Conservation (phyloP, 2,113 vertebrate genomes). For the Haliaeetus leucogaster region DNA sequence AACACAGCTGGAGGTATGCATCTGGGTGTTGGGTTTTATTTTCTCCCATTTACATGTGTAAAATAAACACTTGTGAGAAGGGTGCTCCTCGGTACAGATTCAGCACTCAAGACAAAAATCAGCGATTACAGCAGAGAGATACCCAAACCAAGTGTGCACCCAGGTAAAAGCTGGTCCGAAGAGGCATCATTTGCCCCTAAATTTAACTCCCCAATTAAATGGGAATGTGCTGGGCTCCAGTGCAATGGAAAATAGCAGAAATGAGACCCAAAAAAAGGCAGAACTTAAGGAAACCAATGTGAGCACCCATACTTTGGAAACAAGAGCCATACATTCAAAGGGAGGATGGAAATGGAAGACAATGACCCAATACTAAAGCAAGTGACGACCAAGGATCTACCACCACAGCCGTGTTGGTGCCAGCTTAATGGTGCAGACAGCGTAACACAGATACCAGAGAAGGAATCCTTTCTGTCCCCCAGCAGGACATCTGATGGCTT, state of each 20-base stretch:
- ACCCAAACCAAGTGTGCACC: not conserved
- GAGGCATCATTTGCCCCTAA: not conserved
- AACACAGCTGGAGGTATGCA: not conserved
- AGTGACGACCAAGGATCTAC: fast-evolving
- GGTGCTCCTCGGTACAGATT: not conserved
- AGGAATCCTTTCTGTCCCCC: not conserved
- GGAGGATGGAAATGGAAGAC: not conserved
- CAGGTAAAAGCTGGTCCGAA: not conserved
- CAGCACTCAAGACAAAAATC: not conserved
- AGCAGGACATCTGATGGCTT: not conserved
- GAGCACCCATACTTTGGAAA: not conserved
- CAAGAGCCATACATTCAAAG: not conserved
- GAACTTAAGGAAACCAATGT: not conserved
- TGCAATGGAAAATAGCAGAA: not conserved
- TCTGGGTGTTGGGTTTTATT: not conserved
- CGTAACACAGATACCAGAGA: fast-evolving
- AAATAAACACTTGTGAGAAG: not conserved
- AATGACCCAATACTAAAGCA: not conserved
- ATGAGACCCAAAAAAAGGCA: not conserved
- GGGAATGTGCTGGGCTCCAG: not conserved
- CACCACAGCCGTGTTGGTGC: fast-evolving
- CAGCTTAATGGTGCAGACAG: not conserved
- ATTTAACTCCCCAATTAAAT: not conserved
- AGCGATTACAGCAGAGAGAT: not conserved
- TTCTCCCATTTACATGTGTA: not conserved